These are phyloP conservation scores for Heteromyza rotundicornis DNA, from an alignment of 2,888 invertebrate species.

Conservation along the genomic window DNA sequence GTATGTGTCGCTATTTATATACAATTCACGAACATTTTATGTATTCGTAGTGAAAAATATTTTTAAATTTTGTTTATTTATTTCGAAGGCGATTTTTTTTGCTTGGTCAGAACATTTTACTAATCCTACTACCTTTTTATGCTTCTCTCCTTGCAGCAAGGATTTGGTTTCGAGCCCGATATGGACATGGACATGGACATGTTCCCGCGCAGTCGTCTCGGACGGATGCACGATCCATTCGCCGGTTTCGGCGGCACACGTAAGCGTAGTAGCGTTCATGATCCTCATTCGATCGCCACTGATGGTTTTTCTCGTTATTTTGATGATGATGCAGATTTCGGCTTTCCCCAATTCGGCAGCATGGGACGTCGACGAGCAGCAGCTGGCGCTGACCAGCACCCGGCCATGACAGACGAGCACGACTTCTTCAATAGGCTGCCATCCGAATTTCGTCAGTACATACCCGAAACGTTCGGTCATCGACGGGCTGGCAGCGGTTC, in stretches of 20 bases:
- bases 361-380: constrained; percentile 53
- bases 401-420: constrained; percentile 44
- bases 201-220: constrained; percentile 57
- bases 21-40: too few species aligned
- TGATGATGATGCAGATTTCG: constrained; percentile 58
- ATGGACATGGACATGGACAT: constrained; percentile 55
- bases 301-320: constrained; percentile 51
- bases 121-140: background rate
- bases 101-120: constrained; percentile 5
- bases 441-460: constrained; percentile 61
- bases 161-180: constrained; percentile 59
- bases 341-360: constrained; percentile 58
- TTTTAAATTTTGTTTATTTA: too few species aligned
- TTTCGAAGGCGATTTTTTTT: background rate
- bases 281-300: constrained; percentile 42
- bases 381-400: constrained; percentile 34
- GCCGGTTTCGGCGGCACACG: constrained; percentile 56
- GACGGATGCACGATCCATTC: constrained; percentile 60
- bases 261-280: constrained; percentile 58
- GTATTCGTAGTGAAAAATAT: too few species aligned
- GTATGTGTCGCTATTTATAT: too few species aligned
- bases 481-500: constrained; percentile 40
- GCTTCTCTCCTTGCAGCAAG: constrained; percentile 47
- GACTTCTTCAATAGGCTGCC: constrained; percentile 61
- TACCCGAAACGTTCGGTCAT: constrained; percentile 58